Conservation (phyloP, 1,140 invertebrate genomes). For the Listronotus oregonensis region DNA sequence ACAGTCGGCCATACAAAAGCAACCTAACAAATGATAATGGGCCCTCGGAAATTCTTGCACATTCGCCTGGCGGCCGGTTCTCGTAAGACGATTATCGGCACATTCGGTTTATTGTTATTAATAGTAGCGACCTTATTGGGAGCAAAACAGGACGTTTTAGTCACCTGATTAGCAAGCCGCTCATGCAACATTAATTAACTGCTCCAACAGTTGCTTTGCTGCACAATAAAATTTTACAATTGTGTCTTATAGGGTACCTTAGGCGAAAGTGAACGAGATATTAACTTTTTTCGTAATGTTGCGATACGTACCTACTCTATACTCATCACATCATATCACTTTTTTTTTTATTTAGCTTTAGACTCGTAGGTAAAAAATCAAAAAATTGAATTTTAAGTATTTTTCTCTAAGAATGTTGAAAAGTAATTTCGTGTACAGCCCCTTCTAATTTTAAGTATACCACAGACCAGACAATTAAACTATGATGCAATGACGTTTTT, state of each 20-base stretch:
- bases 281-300: neutral
- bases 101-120: slow-evolving; percentile 58
- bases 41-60: slow-evolving; percentile 34
- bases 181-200: slow-evolving; percentile 48
- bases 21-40: slow-evolving; percentile 37
- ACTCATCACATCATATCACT: no score
- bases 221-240: slow-evolving; percentile 49
- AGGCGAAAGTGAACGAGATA: neutral
- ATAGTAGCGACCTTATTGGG: slow-evolving; percentile 55
- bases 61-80: slow-evolving; percentile 44
- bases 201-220: slow-evolving; percentile 25
- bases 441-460: no score
- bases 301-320: no score
- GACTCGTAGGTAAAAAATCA: no score
- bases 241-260: slow-evolving; percentile 4
- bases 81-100: slow-evolving; percentile 56
- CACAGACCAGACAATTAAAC: no score
- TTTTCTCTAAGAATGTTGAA: no score
- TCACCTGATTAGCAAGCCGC: slow-evolving; percentile 52
- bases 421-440: no score
- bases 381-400: no score
- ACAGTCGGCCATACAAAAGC: slow-evolving; percentile 37
- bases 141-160: slow-evolving; percentile 50
- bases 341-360: no score
- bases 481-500: no score